Conservation (phyloP, 2,888 invertebrate genomes). For the Sinelater perroti region DNA sequence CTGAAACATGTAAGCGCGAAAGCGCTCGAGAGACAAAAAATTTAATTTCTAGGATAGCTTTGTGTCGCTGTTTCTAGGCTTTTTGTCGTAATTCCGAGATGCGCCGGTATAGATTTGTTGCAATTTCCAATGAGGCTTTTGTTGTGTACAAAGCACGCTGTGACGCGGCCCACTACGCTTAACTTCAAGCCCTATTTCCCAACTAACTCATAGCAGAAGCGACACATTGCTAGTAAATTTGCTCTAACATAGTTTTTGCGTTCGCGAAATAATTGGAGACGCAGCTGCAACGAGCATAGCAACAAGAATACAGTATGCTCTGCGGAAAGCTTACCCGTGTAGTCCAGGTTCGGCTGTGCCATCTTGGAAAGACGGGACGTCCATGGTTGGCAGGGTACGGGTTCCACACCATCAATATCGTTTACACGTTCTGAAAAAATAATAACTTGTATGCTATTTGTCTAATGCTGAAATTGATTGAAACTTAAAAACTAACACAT, state of each 20-base stretch:
- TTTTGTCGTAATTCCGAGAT: no score
- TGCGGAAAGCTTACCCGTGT: constrained; percentile 72
- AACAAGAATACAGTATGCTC: no score
- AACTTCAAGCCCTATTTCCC: constrained; percentile 6
- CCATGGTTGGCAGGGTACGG: constrained; percentile 86
- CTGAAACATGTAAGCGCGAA: no score
- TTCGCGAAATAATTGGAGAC: constrained; percentile 2
- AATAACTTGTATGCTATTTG: no score
- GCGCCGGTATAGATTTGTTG: not conserved
- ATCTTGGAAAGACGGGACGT: constrained; percentile 89
- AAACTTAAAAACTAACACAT: no score
- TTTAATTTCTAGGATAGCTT: no score
- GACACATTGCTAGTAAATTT: constrained; percentile 2
- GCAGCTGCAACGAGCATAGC: no score
- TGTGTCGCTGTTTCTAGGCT: no score
- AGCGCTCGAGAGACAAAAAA: no score
- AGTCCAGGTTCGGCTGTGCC: constrained; percentile 95
- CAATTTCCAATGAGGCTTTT: constrained; percentile 7
- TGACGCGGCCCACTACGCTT: constrained; percentile 5
- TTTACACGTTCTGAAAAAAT: constrained; percentile 77
- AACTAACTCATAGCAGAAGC: constrained; percentile 1
- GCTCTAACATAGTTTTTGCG: not conserved
- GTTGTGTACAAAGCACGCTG: constrained; percentile 2
- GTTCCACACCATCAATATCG: constrained; percentile 74
- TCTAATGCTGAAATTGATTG: no score